These are phyloP conservation scores for Eriocheir sinensis DNA, from an alignment of 1,140 invertebrate species.

Conservation along the genomic window DNA sequence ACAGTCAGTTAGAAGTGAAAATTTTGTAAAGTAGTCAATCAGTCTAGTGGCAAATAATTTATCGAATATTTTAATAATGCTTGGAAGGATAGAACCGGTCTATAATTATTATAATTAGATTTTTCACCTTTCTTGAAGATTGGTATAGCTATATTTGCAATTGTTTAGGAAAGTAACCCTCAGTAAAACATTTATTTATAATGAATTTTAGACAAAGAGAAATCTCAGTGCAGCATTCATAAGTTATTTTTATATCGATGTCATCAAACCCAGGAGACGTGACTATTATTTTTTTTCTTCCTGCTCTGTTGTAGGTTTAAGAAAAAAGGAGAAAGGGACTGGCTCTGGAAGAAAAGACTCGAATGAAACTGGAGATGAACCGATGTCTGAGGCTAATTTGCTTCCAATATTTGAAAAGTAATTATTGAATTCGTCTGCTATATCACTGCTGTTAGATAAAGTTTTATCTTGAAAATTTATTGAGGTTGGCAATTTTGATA, in stretches of 20 bases:
- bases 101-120: not conserved
- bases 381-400: slow-evolving; percentile 5
- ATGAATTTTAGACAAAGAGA: not conserved
- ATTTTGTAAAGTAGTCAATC: no score
- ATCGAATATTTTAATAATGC: no score
- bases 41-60: no score
- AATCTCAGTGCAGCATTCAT: not conserved
- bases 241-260: not conserved
- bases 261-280: not conserved
- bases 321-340: slow-evolving; percentile 20
- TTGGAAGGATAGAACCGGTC: not conserved
- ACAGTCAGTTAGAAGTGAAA: no score
- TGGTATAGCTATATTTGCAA: not conserved
- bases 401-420: not conserved
- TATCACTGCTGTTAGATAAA: not conserved
- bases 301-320: not conserved
- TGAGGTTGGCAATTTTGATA: not conserved
- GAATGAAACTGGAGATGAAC: not conserved
- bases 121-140: not conserved
- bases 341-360: not conserved
- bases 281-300: not conserved
- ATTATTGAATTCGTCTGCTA: not conserved
- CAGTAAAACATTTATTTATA: not conserved
- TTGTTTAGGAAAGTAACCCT: not conserved
- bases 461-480: not conserved